phyloP scores from a whole-genome alignment of 2,888 invertebrate genomes.

The Aspidiotus destructor region DNA sequence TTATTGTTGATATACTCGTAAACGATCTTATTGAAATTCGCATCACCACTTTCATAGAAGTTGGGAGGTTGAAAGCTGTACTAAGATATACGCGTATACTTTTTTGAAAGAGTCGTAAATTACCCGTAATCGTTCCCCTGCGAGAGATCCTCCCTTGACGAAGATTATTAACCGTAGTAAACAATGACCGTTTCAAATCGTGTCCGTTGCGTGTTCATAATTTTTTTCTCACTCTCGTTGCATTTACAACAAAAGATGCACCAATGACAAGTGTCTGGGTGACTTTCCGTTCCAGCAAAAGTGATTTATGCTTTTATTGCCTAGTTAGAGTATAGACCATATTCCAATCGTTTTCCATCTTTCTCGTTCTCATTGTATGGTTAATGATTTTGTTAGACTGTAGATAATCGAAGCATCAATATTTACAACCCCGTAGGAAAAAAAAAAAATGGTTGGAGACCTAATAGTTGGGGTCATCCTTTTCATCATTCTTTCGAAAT shows the following conservation, averaged over 20 bases:
- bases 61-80: no score
- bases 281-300: neutral
- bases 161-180: neutral
- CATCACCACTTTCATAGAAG: no score
- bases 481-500: neutral
- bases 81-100: no score
- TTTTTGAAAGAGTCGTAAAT: neutral
- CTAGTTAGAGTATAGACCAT: neutral
- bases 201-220: neutral
- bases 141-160: neutral
- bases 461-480: neutral
- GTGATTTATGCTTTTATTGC: neutral
- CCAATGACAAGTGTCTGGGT: neutral
- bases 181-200: neutral
- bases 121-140: neutral
- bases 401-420: slow-evolving; percentile 2
- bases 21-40: no score
- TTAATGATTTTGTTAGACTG: neutral
- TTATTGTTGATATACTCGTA: no score
- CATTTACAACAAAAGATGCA: neutral
- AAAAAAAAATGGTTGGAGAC: no score
- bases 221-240: neutral
- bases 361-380: neutral
- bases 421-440: neutral
- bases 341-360: neutral